Evolutionary conservation across 2,113 vertebrate species (phyloP), one percentile per base, ranked within the genome.

Genomic region (Oryzias curvinotus): DNA sequence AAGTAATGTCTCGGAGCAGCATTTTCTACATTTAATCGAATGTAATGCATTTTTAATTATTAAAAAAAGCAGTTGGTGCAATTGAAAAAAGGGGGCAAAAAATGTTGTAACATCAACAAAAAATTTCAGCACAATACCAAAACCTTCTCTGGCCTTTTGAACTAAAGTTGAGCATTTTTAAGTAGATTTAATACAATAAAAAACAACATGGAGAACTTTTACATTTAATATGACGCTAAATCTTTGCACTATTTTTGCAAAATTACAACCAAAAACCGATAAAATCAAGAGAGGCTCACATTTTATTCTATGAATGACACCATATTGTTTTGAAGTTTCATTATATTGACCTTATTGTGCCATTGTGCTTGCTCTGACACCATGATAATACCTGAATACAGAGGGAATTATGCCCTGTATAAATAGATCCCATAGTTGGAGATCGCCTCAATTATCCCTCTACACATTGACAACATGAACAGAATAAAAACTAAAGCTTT

Each of bases 281-380:
- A 70, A 84, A 73, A 82, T 75, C 49, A 41, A 59, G 77, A 85
- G 72, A 46, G 71, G 51, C 76, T 86, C 72, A 57, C 72, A 78
- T 81, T 85, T 84, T 85, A 83, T 85, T 75, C 41, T 71, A 80
- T 46, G 76, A 88, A 86, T 58, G 84, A 78, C 77, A 88, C 86
- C 89, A 89, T 89, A 89, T 89, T 90, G 87, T 89, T 89, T 89
- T 88, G 82, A 68, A 81, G 85, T 90, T 90, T 89, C 87, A 90
- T 90, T 88, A 88, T 89, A 89, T 90, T 90, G 89, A 88, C 89
- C 89, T 90, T 89, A 90, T 89, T 90, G 87, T 89, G 89, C 85
- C 85, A 86, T 90, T 89, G 89, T 90, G 79, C 83, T 47, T 79
- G 81, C 84, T 72, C 85, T 89, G 89, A 89, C 89, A 89, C 87